Percentiles rank a stretch among this genome's conserved stretches.
phyloP scores from a whole-genome alignment of 2,113 vertebrate species.

The Piaya cayana region DNA sequence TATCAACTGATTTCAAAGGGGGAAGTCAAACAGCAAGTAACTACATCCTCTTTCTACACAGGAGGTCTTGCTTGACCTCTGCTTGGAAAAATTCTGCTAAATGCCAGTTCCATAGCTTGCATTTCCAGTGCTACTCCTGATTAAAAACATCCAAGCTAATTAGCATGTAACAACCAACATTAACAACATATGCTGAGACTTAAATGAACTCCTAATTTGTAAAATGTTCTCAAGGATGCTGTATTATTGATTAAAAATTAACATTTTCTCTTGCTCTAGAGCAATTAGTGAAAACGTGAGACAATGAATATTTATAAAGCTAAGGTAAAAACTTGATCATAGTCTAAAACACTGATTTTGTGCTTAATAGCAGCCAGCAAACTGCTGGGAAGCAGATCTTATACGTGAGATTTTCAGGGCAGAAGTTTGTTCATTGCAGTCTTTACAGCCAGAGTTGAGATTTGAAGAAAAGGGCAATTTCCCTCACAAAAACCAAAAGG shows the following conservation, averaged over 20 bases:
- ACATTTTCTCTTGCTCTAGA: constrained; percentile 31
- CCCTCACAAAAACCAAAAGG: background rate
- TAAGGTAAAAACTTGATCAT: constrained; percentile 33
- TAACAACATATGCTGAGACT: constrained; percentile 3
- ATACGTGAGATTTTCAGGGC: background rate
- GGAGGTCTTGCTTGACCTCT: constrained; percentile 1
- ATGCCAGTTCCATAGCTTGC: background rate
- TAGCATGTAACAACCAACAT: constrained; percentile 41
- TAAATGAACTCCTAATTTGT: constrained; percentile 41
- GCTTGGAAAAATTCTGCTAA: background rate
- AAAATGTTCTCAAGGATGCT: constrained; percentile 55
- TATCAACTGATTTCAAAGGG: background rate
- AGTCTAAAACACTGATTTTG: background rate
- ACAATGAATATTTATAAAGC: constrained; percentile 68
- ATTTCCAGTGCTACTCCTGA: background rate
- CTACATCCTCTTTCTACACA: background rate
- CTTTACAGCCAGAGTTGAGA: background rate
- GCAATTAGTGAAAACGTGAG: constrained; percentile 51
- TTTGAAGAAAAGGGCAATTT: background rate
- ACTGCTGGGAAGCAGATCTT: background rate
- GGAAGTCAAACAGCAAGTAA: background rate
- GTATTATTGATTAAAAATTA: constrained; percentile 71
- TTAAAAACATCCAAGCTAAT: constrained; percentile 39
- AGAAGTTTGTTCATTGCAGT: background rate
- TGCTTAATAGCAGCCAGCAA: background rate